Evolutionary conservation across 2,113 vertebrate species (phyloP).

Genomic region (Penelope pileata): DNA sequence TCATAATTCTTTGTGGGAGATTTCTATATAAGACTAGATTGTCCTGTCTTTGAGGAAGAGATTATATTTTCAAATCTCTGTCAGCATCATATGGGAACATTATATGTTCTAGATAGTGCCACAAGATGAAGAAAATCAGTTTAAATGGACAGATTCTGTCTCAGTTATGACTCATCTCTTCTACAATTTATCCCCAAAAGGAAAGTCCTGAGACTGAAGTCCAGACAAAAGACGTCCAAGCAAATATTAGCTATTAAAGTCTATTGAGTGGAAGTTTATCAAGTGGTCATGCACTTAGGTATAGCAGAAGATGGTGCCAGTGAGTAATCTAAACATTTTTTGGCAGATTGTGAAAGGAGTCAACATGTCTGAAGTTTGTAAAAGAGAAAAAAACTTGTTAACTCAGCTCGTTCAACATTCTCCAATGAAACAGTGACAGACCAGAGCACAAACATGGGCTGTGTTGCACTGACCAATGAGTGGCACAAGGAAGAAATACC

Average conservation of each 20-base stretch:
- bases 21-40: background rate
- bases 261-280: slow-evolving; percentile 26
- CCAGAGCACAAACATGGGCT: background rate
- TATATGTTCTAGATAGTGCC: background rate
- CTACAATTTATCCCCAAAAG: background rate
- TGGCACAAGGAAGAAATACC: background rate
- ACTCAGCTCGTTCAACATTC: background rate
- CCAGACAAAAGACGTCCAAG: slow-evolving; percentile 35
- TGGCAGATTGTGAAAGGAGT: background rate
- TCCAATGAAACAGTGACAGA: background rate
- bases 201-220: background rate
- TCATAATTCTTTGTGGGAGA: background rate
- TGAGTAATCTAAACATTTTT: slow-evolving; percentile 8
- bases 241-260: slow-evolving; percentile 2
- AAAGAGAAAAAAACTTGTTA: background rate
- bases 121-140: background rate
- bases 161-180: background rate
- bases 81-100: background rate
- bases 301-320: background rate
- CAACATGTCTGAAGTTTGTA: background rate
- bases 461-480: background rate
- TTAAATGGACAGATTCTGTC: slow-evolving; percentile 2
- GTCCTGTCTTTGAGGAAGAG: background rate
- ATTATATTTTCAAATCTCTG: background rate
- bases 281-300: background rate